A percentile compares a stretch with the other conserved stretches of the same genome.
phyloP scores from a whole-genome alignment of 1,140 invertebrate genomes.

The Andricus grossulariae region DNA sequence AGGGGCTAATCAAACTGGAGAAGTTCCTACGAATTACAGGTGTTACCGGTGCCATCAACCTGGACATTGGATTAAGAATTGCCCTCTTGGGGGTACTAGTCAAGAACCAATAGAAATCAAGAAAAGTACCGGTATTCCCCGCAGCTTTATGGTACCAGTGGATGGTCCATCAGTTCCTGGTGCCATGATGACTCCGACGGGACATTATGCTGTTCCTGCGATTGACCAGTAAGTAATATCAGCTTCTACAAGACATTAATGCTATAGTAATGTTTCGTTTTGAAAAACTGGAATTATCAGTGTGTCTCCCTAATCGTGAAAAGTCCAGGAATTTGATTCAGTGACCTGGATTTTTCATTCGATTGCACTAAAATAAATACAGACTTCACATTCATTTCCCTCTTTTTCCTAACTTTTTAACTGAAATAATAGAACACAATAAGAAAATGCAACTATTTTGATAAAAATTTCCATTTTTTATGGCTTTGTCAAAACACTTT shows the following conservation, averaged over 20 bases:
- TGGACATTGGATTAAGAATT: constrained; percentile 98
- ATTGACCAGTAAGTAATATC: constrained; percentile 88
- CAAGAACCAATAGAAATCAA: constrained; percentile 88
- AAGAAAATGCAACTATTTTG: too few relatives aligned
- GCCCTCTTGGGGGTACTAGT: constrained; percentile 82
- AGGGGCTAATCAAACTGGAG: constrained; percentile 90
- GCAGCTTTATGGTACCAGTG: constrained; percentile 96
- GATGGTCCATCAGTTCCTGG: constrained; percentile 92
- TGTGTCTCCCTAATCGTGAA: too few relatives aligned
- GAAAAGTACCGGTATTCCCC: constrained; percentile 97
- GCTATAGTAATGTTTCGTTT: not conserved
- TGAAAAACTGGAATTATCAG: not conserved
- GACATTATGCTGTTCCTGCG: constrained; percentile 92
- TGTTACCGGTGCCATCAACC: constrained; percentile 95
- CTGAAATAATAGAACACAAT: too few relatives aligned
- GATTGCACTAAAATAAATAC: too few relatives aligned
- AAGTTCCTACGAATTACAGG: constrained; percentile 91
- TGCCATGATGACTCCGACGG: constrained; percentile 94
- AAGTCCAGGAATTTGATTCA: too few relatives aligned
- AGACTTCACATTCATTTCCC: too few relatives aligned
- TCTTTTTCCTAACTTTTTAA: too few relatives aligned
- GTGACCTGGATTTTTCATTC: too few relatives aligned
- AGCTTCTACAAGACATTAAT: not conserved
- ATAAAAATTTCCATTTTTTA: too few relatives aligned
- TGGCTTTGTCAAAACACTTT: too few relatives aligned